Percentiles rank a stretch among this genome's conserved stretches.
Conservation (phyloP, 2,888 invertebrate genomes). For the Limnephilus rhombicus region DNA sequence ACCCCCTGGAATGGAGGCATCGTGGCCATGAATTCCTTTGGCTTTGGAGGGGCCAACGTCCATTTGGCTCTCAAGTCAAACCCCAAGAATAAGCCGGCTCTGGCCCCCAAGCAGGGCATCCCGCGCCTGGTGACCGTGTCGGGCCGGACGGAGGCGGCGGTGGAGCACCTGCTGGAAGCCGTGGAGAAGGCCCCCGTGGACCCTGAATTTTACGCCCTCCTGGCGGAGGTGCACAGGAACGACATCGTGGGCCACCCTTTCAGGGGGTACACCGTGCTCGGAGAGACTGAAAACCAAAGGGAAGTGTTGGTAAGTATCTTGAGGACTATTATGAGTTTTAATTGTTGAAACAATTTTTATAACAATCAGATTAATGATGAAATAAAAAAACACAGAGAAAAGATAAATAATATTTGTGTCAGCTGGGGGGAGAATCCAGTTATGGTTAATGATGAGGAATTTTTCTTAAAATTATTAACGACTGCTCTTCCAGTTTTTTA, state of each 20-base stretch:
- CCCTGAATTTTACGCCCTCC: slow-evolving; percentile 85
- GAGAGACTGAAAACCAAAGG: slow-evolving; percentile 73
- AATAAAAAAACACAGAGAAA: too few species aligned
- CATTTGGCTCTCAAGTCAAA: slow-evolving; percentile 91
- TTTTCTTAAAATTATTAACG: too few species aligned
- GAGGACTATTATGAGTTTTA: not conserved
- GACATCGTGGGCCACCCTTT: slow-evolving; percentile 87
- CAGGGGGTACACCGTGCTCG: slow-evolving; percentile 89
- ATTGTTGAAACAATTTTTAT: not conserved
- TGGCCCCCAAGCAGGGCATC: slow-evolving; percentile 73
- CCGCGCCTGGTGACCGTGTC: slow-evolving; percentile 87
- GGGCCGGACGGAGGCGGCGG: slow-evolving; percentile 91
- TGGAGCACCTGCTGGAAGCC: slow-evolving; percentile 81
- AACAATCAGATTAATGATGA: too few species aligned
- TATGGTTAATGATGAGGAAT: too few species aligned
- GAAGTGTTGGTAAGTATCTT: slow-evolving; percentile 75
- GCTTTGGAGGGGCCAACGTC: slow-evolving; percentile 98
- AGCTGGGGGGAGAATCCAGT: too few species aligned
- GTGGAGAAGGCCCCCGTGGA: slow-evolving; percentile 81
- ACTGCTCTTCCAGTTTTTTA: too few species aligned
- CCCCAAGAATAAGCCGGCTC: slow-evolving; percentile 82
- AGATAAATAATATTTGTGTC: too few species aligned
- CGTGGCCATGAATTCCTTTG: slow-evolving; percentile 96
- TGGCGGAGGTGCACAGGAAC: slow-evolving; percentile 85
- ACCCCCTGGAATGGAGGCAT: slow-evolving; percentile 94